phyloP scores from a whole-genome alignment of 2,888 invertebrate species.

The Lycophotia porphyrea region DNA sequence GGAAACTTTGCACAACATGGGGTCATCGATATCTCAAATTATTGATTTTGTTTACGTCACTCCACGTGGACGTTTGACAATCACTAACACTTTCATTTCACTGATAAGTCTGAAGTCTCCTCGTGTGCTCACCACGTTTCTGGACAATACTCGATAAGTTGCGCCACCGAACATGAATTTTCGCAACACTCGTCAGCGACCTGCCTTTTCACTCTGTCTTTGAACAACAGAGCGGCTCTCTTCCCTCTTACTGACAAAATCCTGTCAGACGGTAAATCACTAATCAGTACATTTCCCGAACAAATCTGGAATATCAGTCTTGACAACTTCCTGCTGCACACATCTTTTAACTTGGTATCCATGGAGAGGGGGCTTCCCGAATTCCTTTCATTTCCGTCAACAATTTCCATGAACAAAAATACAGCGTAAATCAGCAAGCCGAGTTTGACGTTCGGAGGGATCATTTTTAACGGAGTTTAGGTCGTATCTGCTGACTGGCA shows the following conservation, averaged over 20 bases:
- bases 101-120: constrained; percentile 46
- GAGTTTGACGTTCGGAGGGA: constrained; percentile 69
- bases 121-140: constrained; percentile 78
- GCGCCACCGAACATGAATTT: constrained; percentile 78
- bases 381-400: constrained; percentile 67
- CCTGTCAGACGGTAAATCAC: constrained; percentile 71
- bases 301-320: constrained; percentile 78
- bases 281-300: constrained; percentile 71
- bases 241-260: constrained; percentile 75
- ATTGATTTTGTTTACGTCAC: constrained; percentile 49
- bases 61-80: constrained; percentile 50
- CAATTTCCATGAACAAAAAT: constrained; percentile 72
- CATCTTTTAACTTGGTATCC: constrained; percentile 73
- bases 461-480: constrained; percentile 75
- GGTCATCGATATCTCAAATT: constrained; percentile 42
- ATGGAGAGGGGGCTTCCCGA: constrained; percentile 68
- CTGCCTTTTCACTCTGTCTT: constrained; percentile 76
- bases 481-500: constrained; percentile 73
- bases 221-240: constrained; percentile 75
- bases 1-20: constrained; percentile 48
- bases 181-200: constrained; percentile 82
- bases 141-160: constrained; percentile 84
- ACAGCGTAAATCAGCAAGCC: constrained; percentile 73
- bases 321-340: constrained; percentile 78
- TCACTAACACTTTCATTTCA: constrained; percentile 54